Base-by-base conservation (phyloP, 2,797 vertebrate genomes). In the Xenentodon cancila region DNA sequence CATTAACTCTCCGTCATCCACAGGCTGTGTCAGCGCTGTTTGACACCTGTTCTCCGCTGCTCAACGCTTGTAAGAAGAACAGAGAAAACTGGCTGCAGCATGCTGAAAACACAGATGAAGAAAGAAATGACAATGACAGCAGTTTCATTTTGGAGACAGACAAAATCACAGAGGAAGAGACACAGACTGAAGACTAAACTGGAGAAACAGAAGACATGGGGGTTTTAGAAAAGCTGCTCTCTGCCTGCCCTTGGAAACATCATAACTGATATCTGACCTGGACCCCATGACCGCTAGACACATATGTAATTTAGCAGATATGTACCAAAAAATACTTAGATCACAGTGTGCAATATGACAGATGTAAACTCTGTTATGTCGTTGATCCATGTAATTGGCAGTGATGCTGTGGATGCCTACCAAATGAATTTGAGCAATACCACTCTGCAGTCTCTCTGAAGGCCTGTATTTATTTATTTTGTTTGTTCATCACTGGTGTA, bases 11-110 rank as follows among this genome's bases (percentile, higher is more conserved):
- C 43, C 27, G 3, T 51, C 37, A 18, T 53, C 52, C 44, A 52
- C 73, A 89, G 84, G 75, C 82, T 50, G 69, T 91, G 18, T 80
- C 85, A 0, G 57, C 57, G 50, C 56, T 89, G 51, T 91, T 86
- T 45, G 49, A 76, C 46, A 51, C 62, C 54, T 91, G 80, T 51
- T 71, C 71, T 22, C 82, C 85, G 0, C 59, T 89, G 48, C 22
- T 84, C 57, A 71, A 53, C 2, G 84, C 82, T 7, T 88, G 86
- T 45, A 77, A 77, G 73, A 84, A 49, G 43, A 91, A 89, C 77
- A 83, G 79, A 70, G 75, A 84, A 25, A 80, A 84, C 54, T 89
- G 84, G 88, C 62, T 82, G 66, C 73, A 68, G 3, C 61, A 86
- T 19, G 60, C 60, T 15, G 53, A 74, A 27, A 44, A 25, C 30